Conservation (phyloP, 1,140 invertebrate species). For the Argopecten irradians region DNA sequence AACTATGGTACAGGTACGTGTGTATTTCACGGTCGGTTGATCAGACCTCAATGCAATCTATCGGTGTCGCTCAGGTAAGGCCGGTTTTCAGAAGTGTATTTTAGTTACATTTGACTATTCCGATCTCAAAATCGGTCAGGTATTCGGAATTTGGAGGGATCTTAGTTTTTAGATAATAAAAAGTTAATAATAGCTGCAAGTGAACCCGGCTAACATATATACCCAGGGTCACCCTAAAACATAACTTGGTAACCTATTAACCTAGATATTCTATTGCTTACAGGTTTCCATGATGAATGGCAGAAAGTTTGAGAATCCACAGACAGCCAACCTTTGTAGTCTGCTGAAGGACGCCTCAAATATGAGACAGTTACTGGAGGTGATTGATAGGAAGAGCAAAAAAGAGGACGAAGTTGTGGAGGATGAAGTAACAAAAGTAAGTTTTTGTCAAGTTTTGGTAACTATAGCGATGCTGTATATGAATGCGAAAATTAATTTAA, state of each 20-base stretch:
- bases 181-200: background rate
- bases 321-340: slow-evolving; percentile 81
- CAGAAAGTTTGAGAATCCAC: slow-evolving; percentile 88
- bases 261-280: slow-evolving; percentile 39
- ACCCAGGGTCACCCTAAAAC: background rate
- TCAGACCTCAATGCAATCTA: no score
- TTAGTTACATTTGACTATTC: no score
- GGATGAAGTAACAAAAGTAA: slow-evolving; percentile 34
- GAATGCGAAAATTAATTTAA: no score
- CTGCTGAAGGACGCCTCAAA: slow-evolving; percentile 50
- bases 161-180: background rate
- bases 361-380: slow-evolving; percentile 55
- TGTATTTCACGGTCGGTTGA: no score
- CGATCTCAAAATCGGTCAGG: no score
- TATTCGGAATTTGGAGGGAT: no score
- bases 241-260: background rate
- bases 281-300: slow-evolving; percentile 82
- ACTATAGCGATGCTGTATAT: no score
- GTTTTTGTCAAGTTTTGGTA: no score
- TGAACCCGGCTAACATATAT: background rate
- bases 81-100: no score
- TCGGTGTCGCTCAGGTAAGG: no score
- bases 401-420: slow-evolving; percentile 26
- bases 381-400: slow-evolving; percentile 40
- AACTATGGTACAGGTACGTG: no score